Percentiles rank a stretch among this genome's conserved stretches.
These are phyloP conservation scores for Clarias macrocephalus DNA, from an alignment of 2,113 vertebrate species.

Conservation along the genomic window DNA sequence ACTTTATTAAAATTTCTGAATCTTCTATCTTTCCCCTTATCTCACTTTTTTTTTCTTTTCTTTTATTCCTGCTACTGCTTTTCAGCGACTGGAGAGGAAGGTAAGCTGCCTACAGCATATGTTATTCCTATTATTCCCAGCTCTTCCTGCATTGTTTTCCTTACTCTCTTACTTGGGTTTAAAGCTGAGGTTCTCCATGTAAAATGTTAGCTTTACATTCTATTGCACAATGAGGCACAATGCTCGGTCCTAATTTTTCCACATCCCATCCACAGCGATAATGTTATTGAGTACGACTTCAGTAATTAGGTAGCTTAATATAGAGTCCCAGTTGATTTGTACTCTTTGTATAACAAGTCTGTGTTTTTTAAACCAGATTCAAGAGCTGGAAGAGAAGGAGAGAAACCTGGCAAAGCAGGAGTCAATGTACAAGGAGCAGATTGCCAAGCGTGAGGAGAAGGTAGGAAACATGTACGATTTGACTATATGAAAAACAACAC, in stretches of 20 bases:
- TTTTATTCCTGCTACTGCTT: slow-evolving; percentile 44
- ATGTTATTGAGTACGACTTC: neutral
- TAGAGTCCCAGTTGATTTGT: neutral
- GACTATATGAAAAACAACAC: neutral
- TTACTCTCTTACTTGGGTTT: neutral
- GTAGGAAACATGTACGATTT: slow-evolving; percentile 40
- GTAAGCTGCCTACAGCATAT: slow-evolving; percentile 60
- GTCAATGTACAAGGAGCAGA: slow-evolving; percentile 59
- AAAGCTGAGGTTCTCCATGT: neutral
- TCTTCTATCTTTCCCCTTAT: slow-evolving; percentile 15
- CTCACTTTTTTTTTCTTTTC: slow-evolving; percentile 44
- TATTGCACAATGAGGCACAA: neutral
- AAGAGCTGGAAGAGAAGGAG: slow-evolving; percentile 66
- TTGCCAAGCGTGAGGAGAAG: slow-evolving; percentile 66
- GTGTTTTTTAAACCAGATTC: slow-evolving; percentile 58
- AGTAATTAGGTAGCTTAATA: slow-evolving; percentile 7
- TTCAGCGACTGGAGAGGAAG: slow-evolving; percentile 72
- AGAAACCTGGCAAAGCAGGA: slow-evolving; percentile 60
- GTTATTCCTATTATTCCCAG: slow-evolving; percentile 26
- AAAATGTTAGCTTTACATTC: slow-evolving; percentile 17
- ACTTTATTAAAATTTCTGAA: neutral
- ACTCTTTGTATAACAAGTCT: neutral
- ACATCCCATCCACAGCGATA: neutral
- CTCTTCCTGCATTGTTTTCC: neutral
- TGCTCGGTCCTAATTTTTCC: neutral